Base-by-base conservation (phyloP, 2,888 invertebrate species). In the Pandemis corylana region DNA sequence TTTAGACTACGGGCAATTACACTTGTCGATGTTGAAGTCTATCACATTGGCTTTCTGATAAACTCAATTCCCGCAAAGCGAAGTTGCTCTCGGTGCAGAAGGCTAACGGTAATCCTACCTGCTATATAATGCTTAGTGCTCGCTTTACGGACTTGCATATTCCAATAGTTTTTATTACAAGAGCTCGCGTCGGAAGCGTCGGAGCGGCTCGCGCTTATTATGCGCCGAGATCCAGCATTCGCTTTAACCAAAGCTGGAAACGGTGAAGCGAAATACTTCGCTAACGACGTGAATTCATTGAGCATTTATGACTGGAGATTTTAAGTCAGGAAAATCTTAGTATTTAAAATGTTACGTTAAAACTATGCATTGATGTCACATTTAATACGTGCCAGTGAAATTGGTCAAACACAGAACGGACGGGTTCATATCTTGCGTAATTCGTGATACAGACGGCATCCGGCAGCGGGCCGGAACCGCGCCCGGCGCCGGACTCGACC, bases 141-240 rank as follows among this genome's bases (percentile, higher is more conserved):
- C 59, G 6, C 53, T 56, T 20, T 15, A 7, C 2, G 20, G 12
- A 12, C 66, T 61, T 72, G 66, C 49, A 49, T 67, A 66, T 72
- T 72, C 71, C 51, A 59, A 66, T 72, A 72, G 71, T 67, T 72
- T 72, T 72, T 72, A 49, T 44, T 56, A 12, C 59, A 9, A 59
- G 59, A 15, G 20, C 20, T 10, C 59, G 59, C n/a, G 59, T 10
- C 59, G 59, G 28, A 28, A 59, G 59, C 59, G 56, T 6, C 20
- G 56, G 56, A 6, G 15, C 53, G 51, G 51, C 4, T 1, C 51
- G 56, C 56, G 56, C 56, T 56, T 56, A 51, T n/a, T 51, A 56
- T 56, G 53, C 53, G 20, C 53, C 6, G 53, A 15, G 53, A 56
- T 9, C 53, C 20, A 15, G 7, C 59, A n/a, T n/a, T n/a, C 5